Conservation (phyloP, 2,113 vertebrate genomes). For the rabbit (Oryctolagus cuniculus) region DNA sequence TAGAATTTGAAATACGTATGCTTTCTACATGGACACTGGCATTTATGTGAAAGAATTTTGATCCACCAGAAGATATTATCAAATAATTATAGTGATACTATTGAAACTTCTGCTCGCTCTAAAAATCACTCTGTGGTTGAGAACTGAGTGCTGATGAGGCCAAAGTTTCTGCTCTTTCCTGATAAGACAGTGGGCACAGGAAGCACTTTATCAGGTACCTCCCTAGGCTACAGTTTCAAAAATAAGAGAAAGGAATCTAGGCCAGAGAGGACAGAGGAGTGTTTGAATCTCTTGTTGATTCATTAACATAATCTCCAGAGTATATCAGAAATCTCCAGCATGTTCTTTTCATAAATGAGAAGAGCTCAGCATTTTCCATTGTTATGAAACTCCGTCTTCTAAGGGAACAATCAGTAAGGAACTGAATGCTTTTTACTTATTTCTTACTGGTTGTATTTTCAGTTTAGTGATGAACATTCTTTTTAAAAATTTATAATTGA, state of each 20-base stretch:
- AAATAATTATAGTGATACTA: neutral
- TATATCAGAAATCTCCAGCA: neutral
- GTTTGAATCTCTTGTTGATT: neutral
- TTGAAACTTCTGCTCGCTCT: neutral
- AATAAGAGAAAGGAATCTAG: neutral
- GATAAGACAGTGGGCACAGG: neutral
- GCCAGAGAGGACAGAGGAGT: neutral
- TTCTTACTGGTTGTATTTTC: neutral
- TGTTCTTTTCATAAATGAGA: constrained; percentile 5
- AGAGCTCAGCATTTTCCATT: neutral
- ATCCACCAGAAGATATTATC: neutral
- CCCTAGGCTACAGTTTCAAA: constrained; percentile 14
- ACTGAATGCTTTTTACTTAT: neutral
- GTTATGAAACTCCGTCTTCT: neutral
- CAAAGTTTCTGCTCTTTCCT: neutral
- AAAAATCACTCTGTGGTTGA: neutral
- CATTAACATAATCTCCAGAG: neutral
- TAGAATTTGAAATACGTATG: neutral
- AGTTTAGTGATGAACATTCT: neutral
- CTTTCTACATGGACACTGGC: neutral
- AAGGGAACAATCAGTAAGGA: neutral
- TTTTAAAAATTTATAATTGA: too few relatives aligned
- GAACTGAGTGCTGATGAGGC: neutral
- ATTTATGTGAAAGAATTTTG: constrained; percentile 20
- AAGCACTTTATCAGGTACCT: neutral